These are phyloP conservation scores for Spea bombifrons DNA, from an alignment of 2,113 vertebrate genomes.

Conservation along the genomic window DNA sequence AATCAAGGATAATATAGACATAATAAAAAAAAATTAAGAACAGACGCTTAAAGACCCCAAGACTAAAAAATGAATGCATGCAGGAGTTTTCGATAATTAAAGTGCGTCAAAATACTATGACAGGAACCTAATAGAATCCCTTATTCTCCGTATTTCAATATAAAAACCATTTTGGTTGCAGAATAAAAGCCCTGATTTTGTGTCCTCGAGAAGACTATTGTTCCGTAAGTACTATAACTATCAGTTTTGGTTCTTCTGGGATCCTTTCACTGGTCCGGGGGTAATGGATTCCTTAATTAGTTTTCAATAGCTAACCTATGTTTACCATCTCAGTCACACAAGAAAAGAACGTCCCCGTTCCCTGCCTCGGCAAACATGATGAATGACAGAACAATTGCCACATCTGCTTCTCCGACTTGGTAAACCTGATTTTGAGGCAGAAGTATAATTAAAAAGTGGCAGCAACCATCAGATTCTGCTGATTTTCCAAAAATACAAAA, in stretches of 20 bases:
- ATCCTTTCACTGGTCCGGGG: constrained; percentile 3
- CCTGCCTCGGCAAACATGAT: constrained; percentile 19
- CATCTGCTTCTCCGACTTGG: constrained; percentile 17
- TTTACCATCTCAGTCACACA: constrained; percentile 20
- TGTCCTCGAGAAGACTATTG: constrained; percentile 13
- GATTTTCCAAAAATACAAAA: constrained; percentile 41
- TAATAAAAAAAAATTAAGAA: not conserved
- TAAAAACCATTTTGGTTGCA: not conserved
- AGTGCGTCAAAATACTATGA: constrained; percentile 34
- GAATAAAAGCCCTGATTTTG: constrained; percentile 20
- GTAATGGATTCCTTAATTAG: constrained; percentile 33
- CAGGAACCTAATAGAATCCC: constrained; percentile 16
- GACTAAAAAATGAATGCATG: not conserved
- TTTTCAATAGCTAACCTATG: constrained; percentile 35
- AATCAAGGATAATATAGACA: not conserved
- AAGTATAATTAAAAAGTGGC: constrained; percentile 29
- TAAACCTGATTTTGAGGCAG: constrained; percentile 6
- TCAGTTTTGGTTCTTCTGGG: not conserved
- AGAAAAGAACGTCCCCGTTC: constrained; percentile 13
- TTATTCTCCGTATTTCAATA: not conserved
- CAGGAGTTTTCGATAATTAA: constrained; percentile 18
- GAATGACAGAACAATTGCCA: constrained; percentile 27
- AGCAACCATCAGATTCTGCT: constrained; percentile 13
- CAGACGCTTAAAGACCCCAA: not conserved
- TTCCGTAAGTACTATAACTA: constrained; percentile 27